Evolutionary conservation across 2,888 invertebrate species (phyloP).

Genomic region (Metopia argyrocephala): DNA sequence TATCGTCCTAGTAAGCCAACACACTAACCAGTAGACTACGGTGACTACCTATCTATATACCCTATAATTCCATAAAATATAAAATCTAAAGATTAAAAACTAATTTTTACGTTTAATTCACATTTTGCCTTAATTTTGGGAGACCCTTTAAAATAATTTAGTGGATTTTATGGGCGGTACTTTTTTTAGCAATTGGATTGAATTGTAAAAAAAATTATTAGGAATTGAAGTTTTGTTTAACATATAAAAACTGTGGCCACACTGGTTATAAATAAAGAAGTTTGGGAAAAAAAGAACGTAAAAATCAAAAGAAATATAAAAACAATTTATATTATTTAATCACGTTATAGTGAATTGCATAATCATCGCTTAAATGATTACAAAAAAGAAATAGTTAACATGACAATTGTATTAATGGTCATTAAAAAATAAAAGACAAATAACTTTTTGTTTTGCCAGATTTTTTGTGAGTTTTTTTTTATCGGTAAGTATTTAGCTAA

Average conservation of each 20-base stretch:
- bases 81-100: no score
- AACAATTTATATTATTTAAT: constrained; percentile 55
- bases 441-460: not conserved
- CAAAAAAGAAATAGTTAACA: constrained; percentile 29
- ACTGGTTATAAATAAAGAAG: constrained; percentile 35
- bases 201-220: no score
- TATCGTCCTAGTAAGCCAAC: no score
- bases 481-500: not conserved
- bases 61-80: no score
- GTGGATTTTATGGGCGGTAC: no score
- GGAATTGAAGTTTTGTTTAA: no score
- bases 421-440: not conserved
- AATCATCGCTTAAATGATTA: constrained; percentile 9
- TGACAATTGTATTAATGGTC: constrained; percentile 34
- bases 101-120: no score
- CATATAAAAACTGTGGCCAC: not conserved
- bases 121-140: no score
- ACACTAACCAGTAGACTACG: no score
- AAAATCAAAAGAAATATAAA: not conserved
- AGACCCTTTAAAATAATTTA: no score
- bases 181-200: no score
- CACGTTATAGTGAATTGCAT: constrained; percentile 44
- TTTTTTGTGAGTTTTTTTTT: not conserved
- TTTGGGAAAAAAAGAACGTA: constrained; percentile 19
- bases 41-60: no score